These are phyloP conservation scores for Ooceraea biroi DNA, from an alignment of 1,140 invertebrate species.

Conservation along the genomic window DNA sequence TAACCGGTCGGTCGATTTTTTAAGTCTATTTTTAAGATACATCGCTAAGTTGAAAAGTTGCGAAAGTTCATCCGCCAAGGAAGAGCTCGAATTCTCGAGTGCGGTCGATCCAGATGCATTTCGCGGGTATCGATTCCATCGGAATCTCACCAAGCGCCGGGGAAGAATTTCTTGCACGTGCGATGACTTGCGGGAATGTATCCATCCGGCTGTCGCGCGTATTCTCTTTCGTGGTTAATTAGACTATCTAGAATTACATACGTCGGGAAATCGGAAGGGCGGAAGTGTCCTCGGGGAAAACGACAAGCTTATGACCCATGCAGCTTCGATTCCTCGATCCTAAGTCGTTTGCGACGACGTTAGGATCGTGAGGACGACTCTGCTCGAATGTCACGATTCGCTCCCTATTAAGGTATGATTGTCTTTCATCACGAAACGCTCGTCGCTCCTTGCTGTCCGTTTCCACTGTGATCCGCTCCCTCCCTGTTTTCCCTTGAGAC, in stretches of 20 bases:
- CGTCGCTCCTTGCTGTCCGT: constrained; percentile 63
- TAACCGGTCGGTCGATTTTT: not conserved
- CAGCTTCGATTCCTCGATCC: not conserved
- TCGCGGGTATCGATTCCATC: constrained; percentile 36
- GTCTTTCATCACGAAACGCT: constrained; percentile 81
- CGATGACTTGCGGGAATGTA: constrained; percentile 33
- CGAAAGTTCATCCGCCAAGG: constrained; percentile 15
- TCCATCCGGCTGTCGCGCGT: constrained; percentile 34
- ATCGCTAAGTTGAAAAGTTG: constrained; percentile 28
- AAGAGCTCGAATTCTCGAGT: constrained; percentile 24
- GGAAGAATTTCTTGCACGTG: constrained; percentile 28
- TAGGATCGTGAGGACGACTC: constrained; percentile 20
- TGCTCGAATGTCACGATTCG: constrained; percentile 39
- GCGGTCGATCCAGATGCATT: constrained; percentile 45
- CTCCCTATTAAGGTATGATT: constrained; percentile 77
- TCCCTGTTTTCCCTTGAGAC: constrained; percentile 7
- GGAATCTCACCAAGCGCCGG: constrained; percentile 20
- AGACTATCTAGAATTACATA: constrained; percentile 49
- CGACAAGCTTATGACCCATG: constrained; percentile 11
- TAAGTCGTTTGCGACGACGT: constrained; percentile 20
- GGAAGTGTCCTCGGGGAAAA: constrained; percentile 18
- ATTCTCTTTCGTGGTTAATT: constrained; percentile 49
- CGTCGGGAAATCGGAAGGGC: not conserved
- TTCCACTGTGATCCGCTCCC: constrained; percentile 30
- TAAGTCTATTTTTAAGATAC: constrained; percentile 10